phyloP scores from a whole-genome alignment of 2,888 invertebrate genomes.

The Disparrhopalites patrizii region DNA sequence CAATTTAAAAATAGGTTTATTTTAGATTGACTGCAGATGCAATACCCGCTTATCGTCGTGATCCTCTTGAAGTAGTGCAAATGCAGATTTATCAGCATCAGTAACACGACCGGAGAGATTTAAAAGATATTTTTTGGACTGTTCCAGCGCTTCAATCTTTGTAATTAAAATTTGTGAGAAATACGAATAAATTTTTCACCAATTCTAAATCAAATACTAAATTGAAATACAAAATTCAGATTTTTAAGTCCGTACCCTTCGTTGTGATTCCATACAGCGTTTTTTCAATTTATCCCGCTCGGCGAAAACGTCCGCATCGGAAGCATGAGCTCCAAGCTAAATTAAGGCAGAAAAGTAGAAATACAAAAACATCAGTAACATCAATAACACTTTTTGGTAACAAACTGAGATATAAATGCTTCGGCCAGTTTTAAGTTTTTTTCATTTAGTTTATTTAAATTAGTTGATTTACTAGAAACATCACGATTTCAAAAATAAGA shows the following conservation, averaged over 20 bases:
- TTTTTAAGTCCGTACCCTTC: conserved; percentile 16
- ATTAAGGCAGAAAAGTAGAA: neutral
- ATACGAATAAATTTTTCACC: neutral
- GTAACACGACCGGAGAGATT: neutral
- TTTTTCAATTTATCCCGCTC: conserved; percentile 16
- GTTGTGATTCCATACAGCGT: conserved; percentile 14
- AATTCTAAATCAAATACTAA: neutral
- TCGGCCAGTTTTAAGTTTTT: too few species aligned
- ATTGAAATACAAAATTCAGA: neutral
- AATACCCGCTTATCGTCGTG: neutral
- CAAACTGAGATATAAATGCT: too few species aligned
- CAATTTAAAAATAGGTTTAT: too few species aligned
- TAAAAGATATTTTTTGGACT: conserved; percentile 13
- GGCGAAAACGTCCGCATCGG: conserved; percentile 8
- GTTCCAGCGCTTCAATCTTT: conserved; percentile 21
- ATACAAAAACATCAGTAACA: too few species aligned
- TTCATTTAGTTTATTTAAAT: too few species aligned
- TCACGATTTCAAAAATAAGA: too few species aligned
- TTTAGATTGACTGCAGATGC: too few species aligned
- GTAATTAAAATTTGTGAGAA: neutral
- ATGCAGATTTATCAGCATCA: conserved; percentile 1
- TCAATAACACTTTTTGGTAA: too few species aligned
- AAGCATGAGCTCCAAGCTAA: conserved; percentile 1
- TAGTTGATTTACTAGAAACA: too few species aligned
- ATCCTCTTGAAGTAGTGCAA: too few species aligned